Conservation (phyloP, 2,113 vertebrate species). For the Ranitomeya variabilis region DNA sequence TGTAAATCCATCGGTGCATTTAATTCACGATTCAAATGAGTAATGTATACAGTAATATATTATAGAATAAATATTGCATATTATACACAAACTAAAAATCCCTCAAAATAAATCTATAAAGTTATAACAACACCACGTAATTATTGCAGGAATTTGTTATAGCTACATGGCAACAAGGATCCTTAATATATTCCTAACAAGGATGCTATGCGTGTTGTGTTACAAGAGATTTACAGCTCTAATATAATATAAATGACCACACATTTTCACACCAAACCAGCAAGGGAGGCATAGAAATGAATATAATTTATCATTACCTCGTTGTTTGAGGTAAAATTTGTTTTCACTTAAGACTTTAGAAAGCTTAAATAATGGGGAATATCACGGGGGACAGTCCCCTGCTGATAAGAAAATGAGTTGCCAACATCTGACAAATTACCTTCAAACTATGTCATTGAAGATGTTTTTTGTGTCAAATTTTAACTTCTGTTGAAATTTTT, state of each 20-base stretch:
- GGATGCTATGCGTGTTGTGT: slow-evolving; percentile 13
- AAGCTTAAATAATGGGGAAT: slow-evolving; percentile 50
- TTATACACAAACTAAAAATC: neutral
- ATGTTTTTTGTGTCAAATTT: slow-evolving; percentile 39
- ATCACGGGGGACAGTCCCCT: slow-evolving; percentile 55
- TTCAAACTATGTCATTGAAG: slow-evolving; percentile 50
- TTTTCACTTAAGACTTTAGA: slow-evolving; percentile 53
- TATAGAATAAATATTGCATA: neutral
- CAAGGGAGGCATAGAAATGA: slow-evolving; percentile 48
- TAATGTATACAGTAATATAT: neutral
- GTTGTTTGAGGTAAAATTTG: slow-evolving; percentile 50
- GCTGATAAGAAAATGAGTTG: slow-evolving; percentile 55
- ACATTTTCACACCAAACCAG: slow-evolving; percentile 27
- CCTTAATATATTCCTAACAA: neutral
- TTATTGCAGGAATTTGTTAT: neutral
- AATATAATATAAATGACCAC: slow-evolving; percentile 37
- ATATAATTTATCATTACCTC: slow-evolving; percentile 49
- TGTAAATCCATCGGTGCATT: too few species aligned
- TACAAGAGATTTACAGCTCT: slow-evolving; percentile 37
- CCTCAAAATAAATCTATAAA: neutral
- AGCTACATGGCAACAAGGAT: neutral
- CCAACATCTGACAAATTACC: slow-evolving; percentile 53
- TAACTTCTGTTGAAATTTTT: slow-evolving; percentile 59
- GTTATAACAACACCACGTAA: neutral
- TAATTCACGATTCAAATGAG: neutral